Evolutionary conservation across 2,888 invertebrate genomes (phyloP), one percentile per base, ranked within the genome.

Genomic region (Phorcus lineatus): DNA sequence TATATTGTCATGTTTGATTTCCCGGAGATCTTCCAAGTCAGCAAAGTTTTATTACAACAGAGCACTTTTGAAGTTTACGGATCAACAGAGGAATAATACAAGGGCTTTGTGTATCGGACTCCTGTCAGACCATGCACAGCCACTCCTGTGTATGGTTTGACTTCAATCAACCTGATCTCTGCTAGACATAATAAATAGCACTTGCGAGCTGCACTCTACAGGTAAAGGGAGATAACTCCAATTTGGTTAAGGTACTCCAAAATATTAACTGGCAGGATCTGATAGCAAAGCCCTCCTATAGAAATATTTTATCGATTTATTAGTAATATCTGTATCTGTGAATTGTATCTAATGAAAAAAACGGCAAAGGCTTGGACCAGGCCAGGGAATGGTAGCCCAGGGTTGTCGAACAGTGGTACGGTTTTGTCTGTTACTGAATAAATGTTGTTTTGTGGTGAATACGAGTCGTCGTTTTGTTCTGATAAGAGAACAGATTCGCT

Each of bases 361-460:
- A 70, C 70, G 40, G 70, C 70, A 70, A 70, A 36, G 70, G 70
- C 70, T 70, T 70, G 70, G 70, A 70, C 22, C 53, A 74, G 80
- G 78, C 77, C 80, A 76, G 81, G 28, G 79, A 66, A 54, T 54
- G 74, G 55, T 78, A 75, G 81, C 74, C 78, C 78, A 78, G 78
- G 78, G 53, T 76, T 76, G 67, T 76, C 54, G 75, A 70, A 53
- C 54, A 70, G 77, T 77, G 77, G 77, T 77, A 80, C 54, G 54
- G 82, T 78, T 80, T 82, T 87, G 86, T 85, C 86, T 88, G 87
- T 86, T 90, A 85, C 87, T 88, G 86, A 90, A 88, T 90, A 90
- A 90, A 90, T 90, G 90, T 90, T 90, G 90, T 90, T 90, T 88
- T 89, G 82, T 84, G 84, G 79, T 79, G 81, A 81, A 19, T 47